Evolutionary conservation across 2,888 invertebrate species (phyloP), one percentile per base, ranked within the genome.

Genomic region (Cataglyphis altisquamis): DNA sequence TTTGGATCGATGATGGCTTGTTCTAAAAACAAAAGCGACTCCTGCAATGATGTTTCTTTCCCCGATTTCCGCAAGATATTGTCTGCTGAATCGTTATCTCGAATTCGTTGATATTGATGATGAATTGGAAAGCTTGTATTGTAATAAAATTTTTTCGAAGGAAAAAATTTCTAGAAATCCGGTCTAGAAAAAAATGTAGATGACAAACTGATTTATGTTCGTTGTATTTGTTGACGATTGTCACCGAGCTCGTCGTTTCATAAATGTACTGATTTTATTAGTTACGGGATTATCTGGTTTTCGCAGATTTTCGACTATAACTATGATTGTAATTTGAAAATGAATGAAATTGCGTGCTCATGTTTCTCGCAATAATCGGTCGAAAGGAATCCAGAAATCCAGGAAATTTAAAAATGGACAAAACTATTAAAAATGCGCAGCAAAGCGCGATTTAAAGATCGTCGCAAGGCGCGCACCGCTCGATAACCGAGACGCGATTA

Each of bases 11-110:
- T 18, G 4, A n/a, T 12, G 41, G 41, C 36, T 57, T 77, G 75
- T 77, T 72, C 60, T 18, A 72, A 78, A 78, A 70, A 68, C 70
- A 70, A 70, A 72, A 72, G 57, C 45, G 8, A 25, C 60, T 72
- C 36, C 60, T n/a, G 32, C 32, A 57, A 57, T 18, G 29, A 60
- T 18, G 32, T 15, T 15, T 74, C 4, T 36, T 12, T 39, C 21
- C 29, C 41, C 70, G 60, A 78, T 78, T 45, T 78, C 41, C 29
- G 68, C n/a, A 21, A 29, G 70, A 60, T 41, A 12, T 21, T 68
- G n/a, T 25, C 18, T 45, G 32, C 9, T 60, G 21, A n/a, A 57
- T 18, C 9, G 32, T 29, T 32, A 29, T 57, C 21, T 57, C 57
- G 45, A 68, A 68, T 57, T 45, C 78, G 57, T 41, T 67, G 25